A percentile compares a stretch with the other conserved stretches of the same genome.
These are phyloP conservation scores for Creontiades dilutus DNA, from an alignment of 2,888 invertebrate species.

Conservation along the genomic window DNA sequence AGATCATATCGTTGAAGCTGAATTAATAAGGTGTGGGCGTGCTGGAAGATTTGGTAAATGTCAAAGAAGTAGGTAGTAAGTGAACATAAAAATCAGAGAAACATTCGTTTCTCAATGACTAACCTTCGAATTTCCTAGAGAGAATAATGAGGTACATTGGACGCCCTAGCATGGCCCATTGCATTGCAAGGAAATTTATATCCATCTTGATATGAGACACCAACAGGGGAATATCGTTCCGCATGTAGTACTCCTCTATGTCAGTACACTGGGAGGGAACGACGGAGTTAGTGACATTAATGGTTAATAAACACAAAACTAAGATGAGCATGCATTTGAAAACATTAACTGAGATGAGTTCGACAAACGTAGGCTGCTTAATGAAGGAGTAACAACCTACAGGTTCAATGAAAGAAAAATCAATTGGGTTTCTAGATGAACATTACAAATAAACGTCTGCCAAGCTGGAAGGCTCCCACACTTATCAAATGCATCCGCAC, in stretches of 20 bases:
- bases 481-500: no score
- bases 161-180: constrained; percentile 98
- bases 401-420: no score
- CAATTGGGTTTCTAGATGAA: no score
- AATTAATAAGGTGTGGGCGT: no score
- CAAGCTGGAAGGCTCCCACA: no score
- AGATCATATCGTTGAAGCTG: no score
- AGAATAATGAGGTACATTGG: constrained; percentile 95
- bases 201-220: constrained; percentile 96
- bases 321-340: constrained; percentile 38
- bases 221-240: constrained; percentile 96
- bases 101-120: constrained; percentile 76
- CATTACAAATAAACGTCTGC: no score
- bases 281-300: constrained; percentile 49
- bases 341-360: not conserved
- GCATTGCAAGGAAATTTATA: constrained; percentile 96
- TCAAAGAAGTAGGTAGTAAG: no score
- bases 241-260: constrained; percentile 97
- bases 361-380: not conserved
- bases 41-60: no score
- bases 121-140: constrained; percentile 91
- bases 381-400: no score
- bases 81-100: no score
- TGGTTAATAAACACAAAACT: not conserved
- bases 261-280: constrained; percentile 85